Base-by-base conservation (phyloP, 2,113 vertebrate genomes). In the Myiopsitta monachus region DNA sequence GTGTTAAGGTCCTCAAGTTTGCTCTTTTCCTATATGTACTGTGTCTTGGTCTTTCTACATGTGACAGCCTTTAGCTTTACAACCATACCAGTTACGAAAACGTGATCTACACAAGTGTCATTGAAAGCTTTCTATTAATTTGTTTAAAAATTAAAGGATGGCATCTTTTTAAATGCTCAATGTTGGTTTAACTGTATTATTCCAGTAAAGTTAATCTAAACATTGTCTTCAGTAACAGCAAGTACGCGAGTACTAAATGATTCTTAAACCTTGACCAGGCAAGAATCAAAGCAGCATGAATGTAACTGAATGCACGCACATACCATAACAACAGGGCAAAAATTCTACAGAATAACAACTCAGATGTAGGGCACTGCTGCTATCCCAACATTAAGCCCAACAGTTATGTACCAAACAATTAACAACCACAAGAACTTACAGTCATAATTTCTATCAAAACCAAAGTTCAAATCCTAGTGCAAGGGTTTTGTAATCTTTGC, bases 101-200 rank as follows among this genome's bases (percentile, higher is more conserved):
- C 6, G 27, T 39, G 13, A 21, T 18, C 30, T 51, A 66, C 18
- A 54, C 7, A 61, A 51, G 14, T 67, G 66, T 55, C 61, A 82
- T 0, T 51, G 21, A 90, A 90, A 93, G 19, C 16, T 59, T 85
- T 83, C 49, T 46, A 41, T 23, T 82, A 17, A 28, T 76, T 39
- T 36, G 18, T 38, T 87, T 36, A 78, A 77, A 77, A 83, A 47
- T 16, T 31, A 52, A 86, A 90, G 16, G 18, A 64, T 64, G 55
- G 23, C n/a, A 77, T 55, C 14, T 84, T 91, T 18, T 30, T 39
- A 81, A 72, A 19, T 55, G 16, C 33, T 64, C 12, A 17, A 36
- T n/a, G 12, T 81, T 75, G 80, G n/a, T 64, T 95, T 39, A 75
- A 79, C 66, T 73, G 61, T 55, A 72, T 54, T 87, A 17, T 85